Base-by-base conservation (phyloP, 2,797 vertebrate genomes). In the Carduelis carduelis region DNA sequence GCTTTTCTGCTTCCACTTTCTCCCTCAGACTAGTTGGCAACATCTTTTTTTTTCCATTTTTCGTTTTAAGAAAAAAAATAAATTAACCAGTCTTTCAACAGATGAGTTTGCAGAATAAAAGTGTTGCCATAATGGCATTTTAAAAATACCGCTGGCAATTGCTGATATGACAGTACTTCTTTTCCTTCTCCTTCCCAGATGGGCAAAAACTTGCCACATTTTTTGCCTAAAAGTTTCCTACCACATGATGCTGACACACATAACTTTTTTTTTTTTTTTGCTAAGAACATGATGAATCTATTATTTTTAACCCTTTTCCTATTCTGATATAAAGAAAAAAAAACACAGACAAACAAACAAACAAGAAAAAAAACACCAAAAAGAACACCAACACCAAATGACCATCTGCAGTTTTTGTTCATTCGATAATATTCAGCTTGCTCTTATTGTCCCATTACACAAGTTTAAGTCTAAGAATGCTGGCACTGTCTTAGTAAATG, bases 131-230 rank as follows among this genome's bases (percentile, higher is more conserved):
- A 93, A 95, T 61, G 68, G 23, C 53, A 87, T 94, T 97, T 97
- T 91, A 89, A 97, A 96, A 96, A 96, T 82, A 95, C 88, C 0
- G 0, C 82, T 63, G 41, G 53, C 46, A 94, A 76, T 63, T 97
- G 86, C 91, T 97, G 90, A 97, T 91, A 61, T 50, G 74, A 32
- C 69, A 93, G 71, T 89, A 85, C 16, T 96, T 94, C 90, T 85
- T 93, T 93, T 81, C 91, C 76, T 90, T 91, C 90, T 96, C 49
- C 55, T 96, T 87, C 86, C 28, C 57, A 44, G 68, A 91, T 82
- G 28, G 52, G 69, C 77, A 84, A 85, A 93, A 94, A 68, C 50
- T 77, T 88, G 17, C 28, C 49, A 71, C 59, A 39, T 47, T 35
- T 92, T 60, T 80, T 74, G 18, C 65, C 64, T 76, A 17, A 81